These are phyloP conservation scores for Aquatica leii DNA, from an alignment of 2,888 invertebrate species.

Conservation along the genomic window DNA sequence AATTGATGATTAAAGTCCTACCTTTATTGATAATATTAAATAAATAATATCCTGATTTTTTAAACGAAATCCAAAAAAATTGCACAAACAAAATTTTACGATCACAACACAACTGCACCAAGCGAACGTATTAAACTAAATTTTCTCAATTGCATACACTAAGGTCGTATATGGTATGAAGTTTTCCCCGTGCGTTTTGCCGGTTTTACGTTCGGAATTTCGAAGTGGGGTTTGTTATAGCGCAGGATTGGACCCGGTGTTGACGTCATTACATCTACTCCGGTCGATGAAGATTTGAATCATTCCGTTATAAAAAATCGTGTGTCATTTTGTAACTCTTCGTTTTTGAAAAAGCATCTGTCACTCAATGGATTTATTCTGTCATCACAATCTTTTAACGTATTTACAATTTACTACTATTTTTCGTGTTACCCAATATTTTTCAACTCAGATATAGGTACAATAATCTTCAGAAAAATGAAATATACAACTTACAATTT, in stretches of 20 bases:
- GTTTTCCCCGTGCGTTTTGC: slow-evolving; percentile 43
- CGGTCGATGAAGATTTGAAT: slow-evolving; percentile 38
- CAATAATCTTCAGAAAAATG: too few relatives aligned
- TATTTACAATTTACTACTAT: too few relatives aligned
- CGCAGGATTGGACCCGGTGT: slow-evolving; percentile 38
- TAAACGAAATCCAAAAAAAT: slow-evolving; percentile 18
- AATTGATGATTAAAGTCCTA: slow-evolving; percentile 18
- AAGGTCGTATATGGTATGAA: slow-evolving; percentile 34
- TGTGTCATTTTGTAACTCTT: background rate
- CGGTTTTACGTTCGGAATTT: slow-evolving; percentile 42
- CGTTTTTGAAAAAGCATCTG: background rate
- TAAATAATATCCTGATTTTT: slow-evolving; percentile 17
- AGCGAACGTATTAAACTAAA: slow-evolving; percentile 2
- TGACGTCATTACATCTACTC: slow-evolving; percentile 41
- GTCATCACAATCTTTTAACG: too few relatives aligned
- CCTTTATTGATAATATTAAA: slow-evolving; percentile 9
- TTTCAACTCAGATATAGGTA: too few relatives aligned
- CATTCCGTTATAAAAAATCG: slow-evolving; percentile 10
- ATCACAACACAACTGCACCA: slow-evolving; percentile 14
- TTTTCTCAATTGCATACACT: slow-evolving; percentile 4
- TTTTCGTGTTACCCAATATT: too few relatives aligned
- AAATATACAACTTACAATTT: too few relatives aligned
- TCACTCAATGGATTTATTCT: too few relatives aligned
- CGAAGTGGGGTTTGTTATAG: slow-evolving; percentile 39
- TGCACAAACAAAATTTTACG: slow-evolving; percentile 14